Percentiles rank a stretch among this genome's conserved stretches.
phyloP scores from a whole-genome alignment of 2,113 vertebrate genomes.

The Electrona antarctica region DNA sequence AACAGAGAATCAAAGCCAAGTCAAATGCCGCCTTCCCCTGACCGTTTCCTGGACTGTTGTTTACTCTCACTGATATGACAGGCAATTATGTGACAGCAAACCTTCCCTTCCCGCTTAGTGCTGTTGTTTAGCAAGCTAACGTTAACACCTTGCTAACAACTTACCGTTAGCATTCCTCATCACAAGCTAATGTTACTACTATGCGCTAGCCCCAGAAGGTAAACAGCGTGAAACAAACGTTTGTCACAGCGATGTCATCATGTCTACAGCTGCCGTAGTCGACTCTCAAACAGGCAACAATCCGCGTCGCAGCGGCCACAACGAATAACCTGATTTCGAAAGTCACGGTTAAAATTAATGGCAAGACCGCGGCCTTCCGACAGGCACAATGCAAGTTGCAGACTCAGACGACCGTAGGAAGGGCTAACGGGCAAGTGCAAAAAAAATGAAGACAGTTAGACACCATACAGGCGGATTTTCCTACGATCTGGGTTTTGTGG shows the following conservation, averaged over 20 bases:
- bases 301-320: constrained; percentile 14
- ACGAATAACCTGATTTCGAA: constrained; percentile 42
- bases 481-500: constrained; percentile 38
- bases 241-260: constrained; percentile 8
- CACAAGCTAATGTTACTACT: constrained; percentile 48
- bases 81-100: constrained; percentile 52
- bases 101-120: constrained; percentile 69
- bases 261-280: neutral
- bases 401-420: constrained; percentile 68
- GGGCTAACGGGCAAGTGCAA: constrained; percentile 67
- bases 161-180: constrained; percentile 42
- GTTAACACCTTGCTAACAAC: constrained; percentile 48
- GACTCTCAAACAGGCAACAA: constrained; percentile 35
- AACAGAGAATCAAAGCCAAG: constrained; percentile 26
- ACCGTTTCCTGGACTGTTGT: constrained; percentile 15
- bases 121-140: constrained; percentile 67
- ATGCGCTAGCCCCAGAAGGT: constrained; percentile 56
- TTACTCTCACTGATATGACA: constrained; percentile 27
- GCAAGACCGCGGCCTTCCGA: constrained; percentile 69
- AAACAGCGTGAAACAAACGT: constrained; percentile 66
- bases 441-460: constrained; percentile 33
- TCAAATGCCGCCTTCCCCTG: constrained; percentile 11
- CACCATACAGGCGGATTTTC: constrained; percentile 41
- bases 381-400: constrained; percentile 76
- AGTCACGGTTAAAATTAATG: constrained; percentile 61